A percentile compares a stretch with the other conserved stretches of the same genome.
Conservation (phyloP, 2,888 invertebrate genomes). For the Drosophila anceps region DNA sequence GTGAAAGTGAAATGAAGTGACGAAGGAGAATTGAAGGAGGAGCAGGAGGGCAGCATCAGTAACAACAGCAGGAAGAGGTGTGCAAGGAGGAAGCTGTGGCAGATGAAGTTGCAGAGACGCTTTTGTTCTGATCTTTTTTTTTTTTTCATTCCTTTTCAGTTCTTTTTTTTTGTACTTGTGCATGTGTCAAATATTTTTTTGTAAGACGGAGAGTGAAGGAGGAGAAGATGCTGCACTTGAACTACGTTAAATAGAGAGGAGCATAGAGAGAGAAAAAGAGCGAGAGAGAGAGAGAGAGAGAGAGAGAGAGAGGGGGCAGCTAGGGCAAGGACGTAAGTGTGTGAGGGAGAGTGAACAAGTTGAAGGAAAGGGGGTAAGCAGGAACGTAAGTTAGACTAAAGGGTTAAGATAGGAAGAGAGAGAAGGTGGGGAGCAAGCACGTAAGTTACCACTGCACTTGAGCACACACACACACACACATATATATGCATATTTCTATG, state of each 20-base stretch:
- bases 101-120: constrained; percentile 32
- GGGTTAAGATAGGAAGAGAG: not conserved
- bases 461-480: constrained; percentile 2
- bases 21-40: constrained; percentile 10
- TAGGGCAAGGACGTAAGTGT: not conserved
- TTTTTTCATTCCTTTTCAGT: constrained; percentile 28
- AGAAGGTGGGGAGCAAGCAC: not conserved
- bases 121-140: constrained; percentile 58
- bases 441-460: constrained; percentile 54
- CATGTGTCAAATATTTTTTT: constrained; percentile 80
- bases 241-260: constrained; percentile 61
- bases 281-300: constrained; percentile 13
- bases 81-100: constrained; percentile 8
- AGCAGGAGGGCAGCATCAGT: not conserved
- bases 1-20: constrained; percentile 73
- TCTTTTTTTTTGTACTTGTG: constrained; percentile 71
- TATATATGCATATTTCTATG: not conserved
- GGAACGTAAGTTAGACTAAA: not conserved
- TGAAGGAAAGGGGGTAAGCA: constrained; percentile 10
- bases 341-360: not conserved
- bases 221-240: constrained; percentile 66
- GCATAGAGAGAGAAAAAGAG: constrained; percentile 6
- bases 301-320: constrained; percentile 9
- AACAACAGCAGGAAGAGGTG: not conserved
- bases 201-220: constrained; percentile 4